Evolutionary conservation across 2,888 invertebrate species (phyloP), one percentile per base, ranked within the genome.

Genomic region (Neelides folsomi): DNA sequence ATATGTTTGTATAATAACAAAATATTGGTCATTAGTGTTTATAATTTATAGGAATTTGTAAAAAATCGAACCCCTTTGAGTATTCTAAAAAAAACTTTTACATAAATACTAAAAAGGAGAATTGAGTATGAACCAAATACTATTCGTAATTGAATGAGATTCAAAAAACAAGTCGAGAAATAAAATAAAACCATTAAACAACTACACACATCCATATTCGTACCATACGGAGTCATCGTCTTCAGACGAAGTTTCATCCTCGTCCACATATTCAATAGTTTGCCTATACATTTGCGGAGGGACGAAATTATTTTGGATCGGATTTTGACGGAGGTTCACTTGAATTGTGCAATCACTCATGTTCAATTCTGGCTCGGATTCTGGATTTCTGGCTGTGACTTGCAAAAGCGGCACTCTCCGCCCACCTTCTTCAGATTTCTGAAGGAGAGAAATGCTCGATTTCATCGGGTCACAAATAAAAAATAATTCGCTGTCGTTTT

Each of bases 171-270:
- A 27, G 27, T 27, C 27, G 7, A 27, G 27, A 7, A 27, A 27
- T 27, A 27, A 7, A 27, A 27, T 27, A 27, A 27, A 27, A 27
- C 3, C 15, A 13, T 4, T 43, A 3, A 19, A 9, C 37, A 12
- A 10, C 54, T 56, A 63, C 12, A 63, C 63, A 45, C 63, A 63
- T 5, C 63, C 63, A 49, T 63, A 63, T 35, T 64, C 63, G 41
- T 59, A 64, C 63, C 63, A 64, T 0, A 62, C 55, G 4, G 63
- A 62, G 19, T 59, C 63, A 41, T 64, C 63, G 46, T 64, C 63
- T 49, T 64, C 63, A 1, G 58, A 58, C 20, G 62, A 58, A 44
- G 54, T 59, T 37, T 27, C 27, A 27, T 27, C 27, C 4, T 27
- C 27, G 27, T 27, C 7, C 7, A 27, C 27, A 27, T 5, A 27